Evolutionary conservation across 2,113 vertebrate species (phyloP), one percentile per base, ranked within the genome.

Genomic region (Trinectes maculatus): DNA sequence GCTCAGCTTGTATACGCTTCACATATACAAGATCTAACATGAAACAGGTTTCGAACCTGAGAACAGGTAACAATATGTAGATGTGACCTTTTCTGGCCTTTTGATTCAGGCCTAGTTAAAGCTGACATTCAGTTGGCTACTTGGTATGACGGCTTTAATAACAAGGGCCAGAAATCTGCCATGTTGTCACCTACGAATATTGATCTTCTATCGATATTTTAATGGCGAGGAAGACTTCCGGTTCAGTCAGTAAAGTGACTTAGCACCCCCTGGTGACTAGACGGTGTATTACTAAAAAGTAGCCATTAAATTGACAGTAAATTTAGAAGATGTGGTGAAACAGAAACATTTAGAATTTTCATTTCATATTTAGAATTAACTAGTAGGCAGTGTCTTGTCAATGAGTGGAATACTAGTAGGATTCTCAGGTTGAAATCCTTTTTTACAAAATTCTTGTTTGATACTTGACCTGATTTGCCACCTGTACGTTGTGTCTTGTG

Each of bases 261-360:
- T 52, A 68, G 54, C 66, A 3, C 73, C 70, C 44, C 58, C 85
- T 84, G 1, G n/a, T 34, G 85, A 26, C 26, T 44, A 40, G 12
- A 5, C 46, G 21, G 19, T 34, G 62, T 56, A 80, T 69, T 74
- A 53, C 71, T n/a, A 80, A 19, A 40, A 19, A 18, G 31, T 8
- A 24, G 46, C 22, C 15, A 24, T 36, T 9, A 11, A 36, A 9
- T 8, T 12, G 12, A 43, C 19, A 16, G 16, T 16, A 39, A 16
- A 39, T 16, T 34, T 34, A 34, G 33, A 34, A 34, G 33, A 34
- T 31, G 29, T 31, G 29, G 4, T 31, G 4, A 31, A 31, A 31
- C 29, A 31, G 29, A 31, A 31, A 5, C 4, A 31, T 31, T 31
- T 31, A 31, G 29, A 8, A 31, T 31, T 31, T 31, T 31, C n/a